phyloP scores from a whole-genome alignment of 2,113 vertebrate species.

The Pandion haliaetus region DNA sequence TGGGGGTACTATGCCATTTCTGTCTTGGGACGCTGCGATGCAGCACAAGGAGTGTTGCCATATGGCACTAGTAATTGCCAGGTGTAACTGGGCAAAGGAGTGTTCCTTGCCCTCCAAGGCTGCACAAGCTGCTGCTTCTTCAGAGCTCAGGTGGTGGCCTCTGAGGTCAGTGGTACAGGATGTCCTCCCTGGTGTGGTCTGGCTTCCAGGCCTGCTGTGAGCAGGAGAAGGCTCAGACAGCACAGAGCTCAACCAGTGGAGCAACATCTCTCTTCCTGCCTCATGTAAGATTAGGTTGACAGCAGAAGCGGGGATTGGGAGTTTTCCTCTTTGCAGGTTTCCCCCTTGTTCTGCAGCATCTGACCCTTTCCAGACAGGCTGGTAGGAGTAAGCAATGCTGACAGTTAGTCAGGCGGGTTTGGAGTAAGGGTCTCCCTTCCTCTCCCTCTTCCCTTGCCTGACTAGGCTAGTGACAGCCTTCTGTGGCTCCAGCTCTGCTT shows the following conservation, averaged over 20 bases:
- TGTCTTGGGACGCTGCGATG: not conserved
- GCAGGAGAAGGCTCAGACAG: not conserved
- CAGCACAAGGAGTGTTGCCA: not conserved
- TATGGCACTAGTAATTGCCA: not conserved
- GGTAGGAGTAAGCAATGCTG: not conserved
- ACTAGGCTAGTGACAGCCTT: not conserved
- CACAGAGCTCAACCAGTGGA: not conserved
- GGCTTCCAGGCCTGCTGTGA: not conserved
- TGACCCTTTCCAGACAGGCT: not conserved
- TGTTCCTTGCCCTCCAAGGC: not conserved
- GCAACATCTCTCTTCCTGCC: not conserved
- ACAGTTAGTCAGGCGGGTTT: not conserved
- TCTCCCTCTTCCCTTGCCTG: not conserved
- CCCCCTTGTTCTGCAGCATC: not conserved
- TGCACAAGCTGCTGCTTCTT: not conserved
- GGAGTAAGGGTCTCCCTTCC: not conserved
- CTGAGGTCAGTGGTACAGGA: not conserved
- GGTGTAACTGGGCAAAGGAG: not conserved
- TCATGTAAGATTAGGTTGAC: constrained; percentile 24
- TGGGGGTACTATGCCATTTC: not conserved
- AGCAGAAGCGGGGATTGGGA: not conserved
- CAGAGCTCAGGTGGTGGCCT: not conserved
- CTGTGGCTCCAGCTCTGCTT: not conserved
- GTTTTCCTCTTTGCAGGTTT: not conserved
- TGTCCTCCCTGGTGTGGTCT: not conserved